Percentiles rank a stretch among this genome's conserved stretches.
Evolutionary conservation across 2,797 vertebrate genomes (phyloP).

Genomic region (Sardinella longiceps): DNA sequence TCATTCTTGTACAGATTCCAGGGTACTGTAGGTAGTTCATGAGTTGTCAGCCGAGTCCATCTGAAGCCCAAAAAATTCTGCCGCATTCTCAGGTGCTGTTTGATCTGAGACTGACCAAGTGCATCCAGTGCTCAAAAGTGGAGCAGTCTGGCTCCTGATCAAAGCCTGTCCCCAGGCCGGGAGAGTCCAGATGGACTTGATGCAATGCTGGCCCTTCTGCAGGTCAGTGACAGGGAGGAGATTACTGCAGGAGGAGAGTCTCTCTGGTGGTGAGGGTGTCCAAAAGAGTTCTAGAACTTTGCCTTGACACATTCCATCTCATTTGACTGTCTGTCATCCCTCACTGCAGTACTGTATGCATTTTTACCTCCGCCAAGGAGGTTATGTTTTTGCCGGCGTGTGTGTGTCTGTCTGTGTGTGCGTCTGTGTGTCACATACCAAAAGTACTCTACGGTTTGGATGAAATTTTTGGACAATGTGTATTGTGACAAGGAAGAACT

Average conservation of each 20-base stretch:
- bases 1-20: not conserved
- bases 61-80: not conserved
- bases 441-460: too few species aligned
- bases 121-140: not conserved
- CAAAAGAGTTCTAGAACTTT: not conserved
- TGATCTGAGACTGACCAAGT: conserved; percentile 5
- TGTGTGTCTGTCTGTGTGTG: too few species aligned
- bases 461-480: too few species aligned
- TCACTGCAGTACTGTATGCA: too few species aligned
- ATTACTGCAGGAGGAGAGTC: not conserved
- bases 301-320: not conserved
- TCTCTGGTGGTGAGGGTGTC: not conserved
- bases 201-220: not conserved
- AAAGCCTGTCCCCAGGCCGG: conserved; percentile 13
- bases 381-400: too few species aligned
- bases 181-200: not conserved
- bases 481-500: too few species aligned
- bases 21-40: not conserved
- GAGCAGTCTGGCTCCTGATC: not conserved
- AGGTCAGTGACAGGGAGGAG: not conserved
- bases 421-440: too few species aligned
- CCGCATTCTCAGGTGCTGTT: not conserved
- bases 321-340: not conserved
- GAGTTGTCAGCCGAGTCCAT: not conserved
- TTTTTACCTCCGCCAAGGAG: too few species aligned